These are phyloP conservation scores for Panonychus citri DNA, from an alignment of 1,140 invertebrate genomes.

Conservation along the genomic window DNA sequence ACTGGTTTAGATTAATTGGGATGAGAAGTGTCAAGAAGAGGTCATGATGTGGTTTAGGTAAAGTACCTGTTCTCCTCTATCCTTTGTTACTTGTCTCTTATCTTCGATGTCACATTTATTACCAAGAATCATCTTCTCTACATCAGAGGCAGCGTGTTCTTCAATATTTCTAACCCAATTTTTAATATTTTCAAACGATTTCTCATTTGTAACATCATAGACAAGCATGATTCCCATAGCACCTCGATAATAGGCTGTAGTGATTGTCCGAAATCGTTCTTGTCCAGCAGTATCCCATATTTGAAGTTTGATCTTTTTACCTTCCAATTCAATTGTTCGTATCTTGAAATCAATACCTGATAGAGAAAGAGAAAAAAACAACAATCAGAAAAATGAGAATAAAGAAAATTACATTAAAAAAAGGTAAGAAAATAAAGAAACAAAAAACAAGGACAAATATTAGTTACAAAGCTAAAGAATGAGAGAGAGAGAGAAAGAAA, in stretches of 20 bases:
- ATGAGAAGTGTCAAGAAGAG: no score
- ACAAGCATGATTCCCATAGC: conserved; percentile 32
- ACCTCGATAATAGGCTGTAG: conserved; percentile 37
- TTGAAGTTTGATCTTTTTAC: conserved; percentile 93
- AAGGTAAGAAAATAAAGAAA: no score
- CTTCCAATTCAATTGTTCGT: conserved; percentile 87
- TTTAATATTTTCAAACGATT: conserved; percentile 30
- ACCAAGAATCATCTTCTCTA: conserved; percentile 80
- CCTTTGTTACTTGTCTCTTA: conserved; percentile 48
- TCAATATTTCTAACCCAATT: conserved; percentile 27
- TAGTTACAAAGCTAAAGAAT: no score
- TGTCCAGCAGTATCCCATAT: conserved; percentile 48
- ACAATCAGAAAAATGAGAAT: no score
- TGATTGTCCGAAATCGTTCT: conserved; percentile 37
- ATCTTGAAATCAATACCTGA: conserved; percentile 97
- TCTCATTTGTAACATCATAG: conserved; percentile 31
- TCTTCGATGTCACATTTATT: conserved; percentile 85
- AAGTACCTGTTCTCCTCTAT: conserved; percentile 37
- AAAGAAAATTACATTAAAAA: no score
- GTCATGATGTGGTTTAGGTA: no score
- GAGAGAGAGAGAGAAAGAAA: no score
- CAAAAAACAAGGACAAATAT: no score
- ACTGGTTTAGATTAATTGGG: no score
- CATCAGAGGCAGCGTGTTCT: conserved; percentile 51
- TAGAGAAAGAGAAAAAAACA: not conserved